Base-by-base conservation (phyloP, 2,888 invertebrate genomes). In the Melanchra persicariae region DNA sequence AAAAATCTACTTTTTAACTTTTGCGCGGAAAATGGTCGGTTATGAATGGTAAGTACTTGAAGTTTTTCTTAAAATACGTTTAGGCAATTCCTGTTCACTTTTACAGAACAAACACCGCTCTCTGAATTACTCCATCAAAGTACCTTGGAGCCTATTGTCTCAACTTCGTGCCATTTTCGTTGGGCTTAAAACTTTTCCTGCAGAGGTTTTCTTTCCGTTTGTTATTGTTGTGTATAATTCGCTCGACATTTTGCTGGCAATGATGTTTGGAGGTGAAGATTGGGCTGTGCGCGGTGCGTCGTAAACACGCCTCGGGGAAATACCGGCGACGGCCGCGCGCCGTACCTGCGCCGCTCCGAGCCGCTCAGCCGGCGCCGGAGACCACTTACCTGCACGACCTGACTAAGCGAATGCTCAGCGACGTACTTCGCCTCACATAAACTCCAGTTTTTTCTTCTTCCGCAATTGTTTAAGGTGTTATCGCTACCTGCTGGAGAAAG, bases 261-360 rank as follows among this genome's bases (percentile, higher is more conserved):
- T 85, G 84, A 87, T 87, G 85, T 87, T 89, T 85, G 87, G 86
- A 88, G 85, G 88, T 85, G 88, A 87, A 89, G 88, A 91, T 90
- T 90, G 90, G 87, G 87, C 87, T 81, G 83, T 83, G 86, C 81
- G 85, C 85, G 88, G 84, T 87, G 85, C 85, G 87, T 90, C 90
- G 90, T 93, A 93, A 93, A 93, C 90, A 90, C 89, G 90, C 93
- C 93, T 91, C 79, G 78, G 93, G 93, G 93, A 94, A 93, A 93
- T 93, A 90, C 88, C 84, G 79, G 81, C 82, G 76, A 76, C 83
- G 77, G 51, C 82, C 76, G 82, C 55, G 72, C 64, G 47, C 83
- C 77, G 82, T 65, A 62, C 67, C 67, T 49, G 70, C 4, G 66
- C 51, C 61, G 55, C 43, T 30, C 45, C 65, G 66, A 22, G 30